A percentile compares a stretch with the other conserved stretches of the same genome.
These are phyloP conservation scores for Myzus persicae DNA, from an alignment of 1,140 invertebrate genomes.

Conservation along the genomic window DNA sequence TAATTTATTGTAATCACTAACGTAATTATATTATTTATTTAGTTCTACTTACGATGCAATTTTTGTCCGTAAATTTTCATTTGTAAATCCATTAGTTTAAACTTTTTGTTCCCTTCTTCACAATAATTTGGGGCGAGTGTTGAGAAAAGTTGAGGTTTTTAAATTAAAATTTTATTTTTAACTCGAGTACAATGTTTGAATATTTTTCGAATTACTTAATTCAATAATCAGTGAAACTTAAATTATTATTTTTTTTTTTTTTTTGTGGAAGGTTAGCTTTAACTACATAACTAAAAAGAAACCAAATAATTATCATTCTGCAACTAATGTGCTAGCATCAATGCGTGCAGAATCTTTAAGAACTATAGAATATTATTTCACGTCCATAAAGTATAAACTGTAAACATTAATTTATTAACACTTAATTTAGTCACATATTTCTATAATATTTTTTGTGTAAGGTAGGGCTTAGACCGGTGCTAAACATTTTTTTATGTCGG, in stretches of 20 bases:
- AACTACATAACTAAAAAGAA: background rate
- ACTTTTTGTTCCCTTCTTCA: background rate
- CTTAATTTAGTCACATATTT: background rate
- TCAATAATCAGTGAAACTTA: background rate
- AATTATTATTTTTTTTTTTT: background rate
- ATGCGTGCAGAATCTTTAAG: background rate
- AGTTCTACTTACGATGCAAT: background rate
- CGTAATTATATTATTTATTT: constrained; percentile 12
- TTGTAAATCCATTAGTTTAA: constrained; percentile 5
- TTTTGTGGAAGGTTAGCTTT: background rate
- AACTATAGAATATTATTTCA: background rate
- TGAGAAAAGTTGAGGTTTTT: background rate
- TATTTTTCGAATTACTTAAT: background rate
- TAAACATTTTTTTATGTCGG: background rate
- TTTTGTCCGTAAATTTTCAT: background rate
- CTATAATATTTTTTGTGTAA: background rate
- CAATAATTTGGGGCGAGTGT: background rate
- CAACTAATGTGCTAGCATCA: background rate
- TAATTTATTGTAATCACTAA: background rate
- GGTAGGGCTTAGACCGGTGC: background rate
- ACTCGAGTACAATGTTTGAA: background rate
- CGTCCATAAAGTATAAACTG: background rate
- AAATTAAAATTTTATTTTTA: background rate
- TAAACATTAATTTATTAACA: no score
- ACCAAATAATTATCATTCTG: background rate